A percentile compares a stretch with the other conserved stretches of the same genome.
Conservation (phyloP, 1,140 invertebrate genomes). For the Cherax destructor region DNA sequence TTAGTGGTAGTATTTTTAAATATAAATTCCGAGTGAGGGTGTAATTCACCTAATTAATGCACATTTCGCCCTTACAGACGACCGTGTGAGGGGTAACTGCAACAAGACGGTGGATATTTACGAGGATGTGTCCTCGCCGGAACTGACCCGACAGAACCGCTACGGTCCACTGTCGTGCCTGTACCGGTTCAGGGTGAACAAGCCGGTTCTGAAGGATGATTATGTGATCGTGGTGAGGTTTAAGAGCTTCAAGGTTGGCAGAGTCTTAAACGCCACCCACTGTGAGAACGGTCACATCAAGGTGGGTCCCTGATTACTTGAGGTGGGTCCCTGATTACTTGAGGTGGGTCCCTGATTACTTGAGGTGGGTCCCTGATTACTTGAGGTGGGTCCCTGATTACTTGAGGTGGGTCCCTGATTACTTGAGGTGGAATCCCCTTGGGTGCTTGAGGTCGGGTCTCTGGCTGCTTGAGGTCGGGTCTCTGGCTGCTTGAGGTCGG, state of each 20-base stretch:
- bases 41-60: neutral
- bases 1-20: neutral
- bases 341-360: neutral
- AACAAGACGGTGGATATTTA: slow-evolving; percentile 95
- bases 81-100: slow-evolving; percentile 81
- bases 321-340: too few relatives aligned
- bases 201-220: slow-evolving; percentile 85
- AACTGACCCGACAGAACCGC: slow-evolving; percentile 86
- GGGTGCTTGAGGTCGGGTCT: too few relatives aligned
- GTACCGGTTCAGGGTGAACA: slow-evolving; percentile 90
- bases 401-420: too few relatives aligned
- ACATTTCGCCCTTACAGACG: slow-evolving; percentile 40
- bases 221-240: slow-evolving; percentile 92
- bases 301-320: slow-evolving; percentile 77
- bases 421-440: too few relatives aligned
- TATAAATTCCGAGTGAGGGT: too few relatives aligned
- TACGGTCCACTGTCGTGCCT: slow-evolving; percentile 90
- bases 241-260: slow-evolving; percentile 94
- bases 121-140: slow-evolving; percentile 90
- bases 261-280: slow-evolving; percentile 87
- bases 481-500: slow-evolving; percentile 69
- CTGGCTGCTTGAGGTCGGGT: too few relatives aligned
- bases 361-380: too few relatives aligned
- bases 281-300: slow-evolving; percentile 91
- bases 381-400: too few relatives aligned